Conservation (phyloP, 2,888 invertebrate genomes). For the Mimachlamys varia region DNA sequence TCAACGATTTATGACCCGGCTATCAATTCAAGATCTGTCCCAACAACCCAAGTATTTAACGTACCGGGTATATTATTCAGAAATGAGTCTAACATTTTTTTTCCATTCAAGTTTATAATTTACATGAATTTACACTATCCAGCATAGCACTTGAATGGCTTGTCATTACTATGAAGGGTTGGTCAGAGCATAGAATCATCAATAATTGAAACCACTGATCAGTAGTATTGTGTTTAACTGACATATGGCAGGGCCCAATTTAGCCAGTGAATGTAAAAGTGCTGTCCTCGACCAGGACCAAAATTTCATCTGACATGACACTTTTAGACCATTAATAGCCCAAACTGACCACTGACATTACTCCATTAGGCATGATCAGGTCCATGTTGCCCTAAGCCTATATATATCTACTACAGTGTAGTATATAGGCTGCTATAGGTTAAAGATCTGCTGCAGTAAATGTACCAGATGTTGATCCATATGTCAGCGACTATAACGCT, state of each 20-base stretch:
- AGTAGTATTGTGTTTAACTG: background rate
- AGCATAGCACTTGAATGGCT: too few relatives aligned
- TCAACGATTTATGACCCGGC: too few relatives aligned
- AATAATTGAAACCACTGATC: background rate
- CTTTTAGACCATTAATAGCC: background rate
- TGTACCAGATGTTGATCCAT: conserved; percentile 29
- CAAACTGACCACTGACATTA: background rate
- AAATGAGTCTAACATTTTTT: too few relatives aligned
- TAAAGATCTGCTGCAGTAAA: background rate
- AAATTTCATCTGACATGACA: background rate
- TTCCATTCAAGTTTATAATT: too few relatives aligned
- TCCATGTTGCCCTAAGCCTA: background rate
- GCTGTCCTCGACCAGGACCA: background rate
- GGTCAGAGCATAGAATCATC: background rate
- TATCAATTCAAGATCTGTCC: too few relatives aligned
- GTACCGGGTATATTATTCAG: too few relatives aligned
- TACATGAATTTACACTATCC: too few relatives aligned
- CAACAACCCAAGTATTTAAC: too few relatives aligned
- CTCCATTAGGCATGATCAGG: background rate
- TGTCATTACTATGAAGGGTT: background rate
- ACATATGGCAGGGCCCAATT: background rate
- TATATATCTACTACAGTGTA: too few relatives aligned
- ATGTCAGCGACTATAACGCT: background rate
- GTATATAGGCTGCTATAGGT: too few relatives aligned
- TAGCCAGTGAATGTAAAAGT: background rate